Conservation (phyloP, 2,888 invertebrate genomes). For the Monopis laevigella region DNA sequence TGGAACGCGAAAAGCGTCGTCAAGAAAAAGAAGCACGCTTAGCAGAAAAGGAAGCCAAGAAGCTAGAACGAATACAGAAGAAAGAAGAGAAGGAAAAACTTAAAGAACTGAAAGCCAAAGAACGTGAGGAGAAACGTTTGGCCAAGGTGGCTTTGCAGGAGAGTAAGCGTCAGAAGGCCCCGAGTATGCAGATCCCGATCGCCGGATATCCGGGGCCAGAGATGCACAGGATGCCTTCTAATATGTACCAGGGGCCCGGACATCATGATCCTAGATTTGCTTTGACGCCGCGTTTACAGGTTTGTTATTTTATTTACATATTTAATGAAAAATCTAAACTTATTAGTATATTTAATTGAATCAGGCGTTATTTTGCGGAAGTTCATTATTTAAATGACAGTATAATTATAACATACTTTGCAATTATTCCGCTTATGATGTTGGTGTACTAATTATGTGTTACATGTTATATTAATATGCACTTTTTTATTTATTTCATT, state of each 20-base stretch:
- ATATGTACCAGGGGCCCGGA: conserved; percentile 21
- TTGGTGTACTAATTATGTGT: too few relatives aligned
- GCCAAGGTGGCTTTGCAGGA: conserved; percentile 50
- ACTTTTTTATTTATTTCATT: too few relatives aligned
- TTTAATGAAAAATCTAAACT: too few relatives aligned
- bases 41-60: conserved; percentile 57
- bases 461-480: too few relatives aligned
- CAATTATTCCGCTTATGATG: too few relatives aligned
- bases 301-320: conserved; percentile 13
- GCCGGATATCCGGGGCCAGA: conserved; percentile 6
- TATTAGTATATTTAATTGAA: too few relatives aligned
- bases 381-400: too few relatives aligned
- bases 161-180: conserved; percentile 45
- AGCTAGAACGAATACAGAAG: conserved; percentile 53
- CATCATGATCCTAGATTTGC: conserved; percentile 35
- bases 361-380: too few relatives aligned
- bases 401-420: too few relatives aligned
- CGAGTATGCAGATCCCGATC: conserved; percentile 11
- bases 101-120: conserved; percentile 56
- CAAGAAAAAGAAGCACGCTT: conserved; percentile 61
- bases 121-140: conserved; percentile 51
- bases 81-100: conserved; percentile 57
- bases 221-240: conserved; percentile 21
- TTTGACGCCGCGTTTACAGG: conserved; percentile 38
- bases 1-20: conserved; percentile 63